Evolutionary conservation across 2,113 vertebrate genomes (phyloP).

Genomic region (Scartelaos histophorus): DNA sequence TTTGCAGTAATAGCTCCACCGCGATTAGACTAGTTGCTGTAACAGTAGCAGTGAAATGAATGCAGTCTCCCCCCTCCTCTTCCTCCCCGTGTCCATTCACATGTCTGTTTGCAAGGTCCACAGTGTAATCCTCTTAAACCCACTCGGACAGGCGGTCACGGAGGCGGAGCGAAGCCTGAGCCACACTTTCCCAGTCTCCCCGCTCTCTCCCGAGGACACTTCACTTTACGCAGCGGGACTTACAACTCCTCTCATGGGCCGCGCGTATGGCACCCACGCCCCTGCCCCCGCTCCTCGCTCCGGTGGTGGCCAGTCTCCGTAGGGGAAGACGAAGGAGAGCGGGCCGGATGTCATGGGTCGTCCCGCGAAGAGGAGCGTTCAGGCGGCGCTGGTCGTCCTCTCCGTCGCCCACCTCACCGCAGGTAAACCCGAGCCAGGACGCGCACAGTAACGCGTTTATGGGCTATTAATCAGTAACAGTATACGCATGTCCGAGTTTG

Average conservation of each 20-base stretch:
- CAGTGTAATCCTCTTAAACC: slow-evolving; percentile 71
- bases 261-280: not conserved
- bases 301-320: slow-evolving; percentile 14
- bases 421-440: slow-evolving; percentile 59
- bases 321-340: slow-evolving; percentile 19
- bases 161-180: slow-evolving; percentile 68
- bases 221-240: not conserved
- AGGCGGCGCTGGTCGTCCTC: slow-evolving; percentile 71
- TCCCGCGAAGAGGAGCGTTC: slow-evolving; percentile 62
- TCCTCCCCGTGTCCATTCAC: slow-evolving; percentile 37
- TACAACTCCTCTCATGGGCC: not conserved
- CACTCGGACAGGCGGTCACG: slow-evolving; percentile 32
- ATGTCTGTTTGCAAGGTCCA: slow-evolving; percentile 61
- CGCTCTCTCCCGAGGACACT: slow-evolving; percentile 33
- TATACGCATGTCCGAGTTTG: not conserved
- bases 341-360: slow-evolving; percentile 73
- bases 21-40: not conserved
- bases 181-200: slow-evolving; percentile 28
- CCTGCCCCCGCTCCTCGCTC: slow-evolving; percentile 19
- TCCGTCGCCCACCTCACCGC: slow-evolving; percentile 67
- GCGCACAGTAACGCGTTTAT: not conserved
- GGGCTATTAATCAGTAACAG: slow-evolving; percentile 2
- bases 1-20: no score
- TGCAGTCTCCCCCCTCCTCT: slow-evolving; percentile 16
- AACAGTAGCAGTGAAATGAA: not conserved